phyloP scores from a whole-genome alignment of 1,140 invertebrate species.

The Lepidurus arcticus region DNA sequence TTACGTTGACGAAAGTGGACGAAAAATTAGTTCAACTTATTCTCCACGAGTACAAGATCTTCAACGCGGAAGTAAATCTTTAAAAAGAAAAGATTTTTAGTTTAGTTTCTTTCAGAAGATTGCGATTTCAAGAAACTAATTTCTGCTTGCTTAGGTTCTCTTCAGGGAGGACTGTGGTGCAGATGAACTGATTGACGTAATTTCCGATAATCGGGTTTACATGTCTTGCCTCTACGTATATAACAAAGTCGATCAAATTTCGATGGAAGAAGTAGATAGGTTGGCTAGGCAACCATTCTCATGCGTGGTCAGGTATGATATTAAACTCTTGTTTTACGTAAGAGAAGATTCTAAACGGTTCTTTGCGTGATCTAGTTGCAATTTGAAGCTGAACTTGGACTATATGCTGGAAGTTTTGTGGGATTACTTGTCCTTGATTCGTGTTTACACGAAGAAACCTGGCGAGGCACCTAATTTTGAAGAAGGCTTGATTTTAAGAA shows the following conservation, averaged over 20 bases:
- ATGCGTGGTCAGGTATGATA: slow-evolving; percentile 82
- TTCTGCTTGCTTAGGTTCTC: slow-evolving; percentile 52
- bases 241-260: slow-evolving; percentile 99
- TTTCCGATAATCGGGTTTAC: slow-evolving; percentile 94
- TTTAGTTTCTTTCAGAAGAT: background rate
- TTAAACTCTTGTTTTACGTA: slow-evolving; percentile 43
- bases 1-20: slow-evolving; percentile 85
- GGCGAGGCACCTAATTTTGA: slow-evolving; percentile 93
- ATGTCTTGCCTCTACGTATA: slow-evolving; percentile 96
- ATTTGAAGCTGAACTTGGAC: slow-evolving; percentile 98
- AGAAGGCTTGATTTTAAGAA: slow-evolving; percentile 82
- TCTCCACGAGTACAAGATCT: slow-evolving; percentile 98
- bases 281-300: slow-evolving; percentile 84
- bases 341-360: background rate
- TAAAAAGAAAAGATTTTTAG: background rate
- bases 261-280: slow-evolving; percentile 95
- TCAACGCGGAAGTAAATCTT: slow-evolving; percentile 82
- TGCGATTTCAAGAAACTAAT: background rate
- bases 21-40: slow-evolving; percentile 98
- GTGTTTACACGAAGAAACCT: slow-evolving; percentile 98
- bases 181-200: slow-evolving; percentile 99
- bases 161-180: slow-evolving; percentile 93
- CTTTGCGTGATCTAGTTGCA: slow-evolving; percentile 68
- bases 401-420: slow-evolving; percentile 87
- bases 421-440: slow-evolving; percentile 88